Base-by-base conservation (phyloP, 1,140 invertebrate species). In the Heterodera carotae region DNA sequence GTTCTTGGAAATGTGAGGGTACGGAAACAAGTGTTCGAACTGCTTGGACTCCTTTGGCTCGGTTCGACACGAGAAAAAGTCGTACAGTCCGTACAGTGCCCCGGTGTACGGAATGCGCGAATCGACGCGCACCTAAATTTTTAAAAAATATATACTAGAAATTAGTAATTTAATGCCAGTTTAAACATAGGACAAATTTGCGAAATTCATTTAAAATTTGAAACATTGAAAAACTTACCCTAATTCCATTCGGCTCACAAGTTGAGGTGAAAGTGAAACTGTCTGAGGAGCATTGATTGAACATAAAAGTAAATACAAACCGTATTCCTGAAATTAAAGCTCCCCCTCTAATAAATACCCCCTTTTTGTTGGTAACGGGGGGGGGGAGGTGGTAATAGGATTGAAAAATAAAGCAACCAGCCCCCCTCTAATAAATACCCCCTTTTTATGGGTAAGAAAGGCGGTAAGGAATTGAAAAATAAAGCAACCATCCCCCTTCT, bases 31-130 rank as follows among this genome's bases (percentile, higher is more conserved):
- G 39, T 75, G 80, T 34, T 82, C 85, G 56, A 87, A 87, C 6
- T 83, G 67, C 4, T 73, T 82, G 4, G 73, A 48, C 68, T 88
- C 86, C 64, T 82, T 82, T 27, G 85, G 85, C 67, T 87, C 85
- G 29, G 86, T 62, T 43, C 85, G 67, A 53, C 85, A 87, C 31
- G 86, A 84, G 74, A 87, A 87, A 71, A 88, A 87, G 72, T 87
- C 85, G 69, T 87, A 87, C 15, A 87, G 81, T 29, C 86, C 85
- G 69, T 87, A 87, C 2, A 87, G 77, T 12, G 85, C 85, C 31
- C 85, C 85, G 48, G 86, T 86, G 59, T 87, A 87, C 1, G 85
- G 85, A 62, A 88, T 80, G 25, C 81, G 79, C 10, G 84, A 83
- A 66, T 84, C 71, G 18, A 83, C 82, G n/a, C 31, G 53, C 27